Evolutionary conservation across 1,140 invertebrate genomes (phyloP), one percentile per base, ranked within the genome.

Genomic region (Philotrypesis tridentata): DNA sequence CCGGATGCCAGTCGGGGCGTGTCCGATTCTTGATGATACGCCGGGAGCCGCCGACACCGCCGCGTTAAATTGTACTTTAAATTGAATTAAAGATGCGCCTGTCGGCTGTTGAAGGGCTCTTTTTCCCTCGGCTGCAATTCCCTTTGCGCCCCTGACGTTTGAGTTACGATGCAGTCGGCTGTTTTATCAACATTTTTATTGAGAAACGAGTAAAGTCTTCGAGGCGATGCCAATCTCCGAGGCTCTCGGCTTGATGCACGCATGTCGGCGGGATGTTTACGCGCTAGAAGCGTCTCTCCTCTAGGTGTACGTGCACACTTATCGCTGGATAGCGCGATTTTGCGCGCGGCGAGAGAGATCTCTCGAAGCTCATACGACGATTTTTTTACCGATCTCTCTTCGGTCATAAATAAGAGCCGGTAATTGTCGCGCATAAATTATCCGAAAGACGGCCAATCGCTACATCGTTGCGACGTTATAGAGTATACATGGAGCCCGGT

Each of bases 1-100:
- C 83, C 80, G 83, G 84, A 85, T 85, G 84, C 84, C 82, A 86
- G 84, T 77, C 85, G 85, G 85, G 84, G 85, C 85, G 79, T 85
- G 84, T 87, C 86, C 83, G 78, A 80, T 80, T 61, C 78, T 25
- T 71, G 48, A 79, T 71, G 77, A 43, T 68, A 74, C 40, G 27
- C 65, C 43, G n/a, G 33, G 9, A 3, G 33, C 21, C 67, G 68
- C 17, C 9, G 23, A 23, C 2, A 25, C 27, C 27, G 77, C 29
- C 37, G 63, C 48, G 70, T n/a, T 80, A 73, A 80, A 80, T 80
- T 80, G 55, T 73, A 65, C 60, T 73, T 73, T 73, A 72, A 63
- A 80, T 73, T 80, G 55, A 80, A 73, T 80, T 73, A 61, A 72
- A 60, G 43, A 72, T 79, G 77, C 27, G 67, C 31, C 21, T 21